phyloP scores from a whole-genome alignment of 2,888 invertebrate species.

The Alsophila aescularia region DNA sequence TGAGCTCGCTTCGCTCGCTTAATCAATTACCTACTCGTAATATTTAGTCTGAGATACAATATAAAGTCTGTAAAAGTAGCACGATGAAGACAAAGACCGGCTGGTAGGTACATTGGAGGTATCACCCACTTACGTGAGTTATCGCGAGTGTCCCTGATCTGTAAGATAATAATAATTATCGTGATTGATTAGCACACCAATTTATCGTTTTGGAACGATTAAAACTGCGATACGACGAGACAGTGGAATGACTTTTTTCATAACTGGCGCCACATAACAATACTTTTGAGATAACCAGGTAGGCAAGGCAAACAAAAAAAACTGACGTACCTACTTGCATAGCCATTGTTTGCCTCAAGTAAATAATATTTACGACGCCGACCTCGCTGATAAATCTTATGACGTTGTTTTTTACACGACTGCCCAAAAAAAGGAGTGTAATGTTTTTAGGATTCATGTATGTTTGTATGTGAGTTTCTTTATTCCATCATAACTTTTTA shows the following conservation, averaged over 20 bases:
- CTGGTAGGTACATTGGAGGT: slow-evolving; percentile 9
- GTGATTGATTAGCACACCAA: slow-evolving; percentile 66
- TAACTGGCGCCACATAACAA: slow-evolving; percentile 52
- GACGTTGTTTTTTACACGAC: not conserved
- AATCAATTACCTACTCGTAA: no score
- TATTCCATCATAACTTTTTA: no score
- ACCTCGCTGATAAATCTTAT: not conserved
- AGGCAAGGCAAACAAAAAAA: slow-evolving; percentile 18
- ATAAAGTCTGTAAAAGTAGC: slow-evolving; percentile 1
- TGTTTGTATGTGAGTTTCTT: no score
- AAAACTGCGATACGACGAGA: slow-evolving; percentile 40
- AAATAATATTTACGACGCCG: slow-evolving; percentile 12
- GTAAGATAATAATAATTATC: slow-evolving; percentile 71
- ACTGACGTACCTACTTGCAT: slow-evolving; percentile 12
- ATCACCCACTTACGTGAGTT: slow-evolving; percentile 48
- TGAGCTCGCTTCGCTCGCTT: no score
- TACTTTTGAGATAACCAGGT: slow-evolving; percentile 34
- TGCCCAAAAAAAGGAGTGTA: no score
- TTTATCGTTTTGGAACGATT: slow-evolving; percentile 59
- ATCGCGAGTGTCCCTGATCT: slow-evolving; percentile 73
- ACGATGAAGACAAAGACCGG: slow-evolving; percentile 40
- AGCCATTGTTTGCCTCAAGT: slow-evolving; percentile 7
- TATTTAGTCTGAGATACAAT: no score
- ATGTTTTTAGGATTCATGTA: no score
- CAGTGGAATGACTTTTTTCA: slow-evolving; percentile 46